Percentiles rank a stretch among this genome's conserved stretches.
These are phyloP conservation scores for Noctuana brunneofusca DNA, from an alignment of 2,888 invertebrate species.

Conservation along the genomic window DNA sequence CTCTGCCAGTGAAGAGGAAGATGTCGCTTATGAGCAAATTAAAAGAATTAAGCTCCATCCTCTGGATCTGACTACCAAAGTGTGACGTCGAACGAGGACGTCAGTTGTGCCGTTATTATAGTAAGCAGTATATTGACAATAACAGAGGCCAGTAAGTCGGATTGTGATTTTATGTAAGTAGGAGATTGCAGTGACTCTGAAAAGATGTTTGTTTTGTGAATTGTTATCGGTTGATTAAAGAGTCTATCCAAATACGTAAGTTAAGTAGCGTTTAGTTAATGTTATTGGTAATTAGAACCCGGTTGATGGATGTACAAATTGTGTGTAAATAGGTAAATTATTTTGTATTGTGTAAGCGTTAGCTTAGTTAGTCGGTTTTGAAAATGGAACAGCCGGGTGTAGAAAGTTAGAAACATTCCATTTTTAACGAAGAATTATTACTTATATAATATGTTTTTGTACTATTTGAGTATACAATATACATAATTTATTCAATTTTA, in stretches of 20 bases:
- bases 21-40: conserved; percentile 82
- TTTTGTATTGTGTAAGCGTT: conserved; percentile 57
- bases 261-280: conserved; percentile 68
- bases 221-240: conserved; percentile 78
- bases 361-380: conserved; percentile 63
- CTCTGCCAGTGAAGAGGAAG: conserved; percentile 75
- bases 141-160: conserved; percentile 77
- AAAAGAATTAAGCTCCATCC: conserved; percentile 84
- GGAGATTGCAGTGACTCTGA: conserved; percentile 50
- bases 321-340: conserved; percentile 76
- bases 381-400: conserved; percentile 58
- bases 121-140: conserved; percentile 55
- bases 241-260: conserved; percentile 82
- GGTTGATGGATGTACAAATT: conserved; percentile 76
- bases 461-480: conserved; percentile 67
- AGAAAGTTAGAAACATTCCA: conserved; percentile 58
- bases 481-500: conserved; percentile 74
- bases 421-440: conserved; percentile 51
- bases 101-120: conserved; percentile 51
- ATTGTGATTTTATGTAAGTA: conserved; percentile 77
- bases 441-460: conserved; percentile 54
- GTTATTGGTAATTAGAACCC: conserved; percentile 65
- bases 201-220: conserved; percentile 60
- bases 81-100: conserved; percentile 71
- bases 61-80: conserved; percentile 87